Evolutionary conservation across 2,113 vertebrate species (phyloP), one percentile per base, ranked within the genome.

Genomic region (Eptatretus burgeri): DNA sequence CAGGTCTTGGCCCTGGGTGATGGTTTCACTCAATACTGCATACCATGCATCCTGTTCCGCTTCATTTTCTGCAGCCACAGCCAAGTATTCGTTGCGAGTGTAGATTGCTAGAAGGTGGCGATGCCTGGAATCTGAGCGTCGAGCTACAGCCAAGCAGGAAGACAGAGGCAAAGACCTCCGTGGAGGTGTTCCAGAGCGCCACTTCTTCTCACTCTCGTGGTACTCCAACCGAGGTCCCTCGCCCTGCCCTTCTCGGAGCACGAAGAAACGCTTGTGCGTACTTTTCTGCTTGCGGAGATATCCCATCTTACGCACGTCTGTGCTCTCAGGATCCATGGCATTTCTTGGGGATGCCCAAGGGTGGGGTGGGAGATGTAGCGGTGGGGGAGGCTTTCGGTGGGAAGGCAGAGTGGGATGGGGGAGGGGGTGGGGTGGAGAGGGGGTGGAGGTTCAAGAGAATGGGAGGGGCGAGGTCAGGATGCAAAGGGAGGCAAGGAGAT

Each of bases 211-310:
- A 53, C 82, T 86, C 76, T 86, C 83, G 0, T 86, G 85, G 73
- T 86, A 86, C 74, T 86, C 83, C 73, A 86, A 74, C 64, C 83
- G 77, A 11, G n/a, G n/a, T 72, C 81, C 81, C 2, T 80, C 79
- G 71, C 83, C 81, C 12, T 77, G 75, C 70, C 80, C 78, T 69
- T 81, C 82, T 70, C 82, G 77, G 72, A 86, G 74, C 68, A 86
- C 83, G 68, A 86, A 86, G 74, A 86, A 86, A 68, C 83, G 79
- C 74, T 82, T 82, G 73, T 86, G 83, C 81, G 83, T 84, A 75
- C 81, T 86, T 77, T 86, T 86, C 71, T 82, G 82, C 74, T 86
- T 86, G 75, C 81, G 81, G 75, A 86, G 78, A 76, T 86, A 86
- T 70, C 83, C 83, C 77, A 83, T 81, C 78, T 85, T 86, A 71